These are phyloP conservation scores for Xenotilapia leptura DNA, from an alignment of 2,113 vertebrate genomes.

Conservation along the genomic window DNA sequence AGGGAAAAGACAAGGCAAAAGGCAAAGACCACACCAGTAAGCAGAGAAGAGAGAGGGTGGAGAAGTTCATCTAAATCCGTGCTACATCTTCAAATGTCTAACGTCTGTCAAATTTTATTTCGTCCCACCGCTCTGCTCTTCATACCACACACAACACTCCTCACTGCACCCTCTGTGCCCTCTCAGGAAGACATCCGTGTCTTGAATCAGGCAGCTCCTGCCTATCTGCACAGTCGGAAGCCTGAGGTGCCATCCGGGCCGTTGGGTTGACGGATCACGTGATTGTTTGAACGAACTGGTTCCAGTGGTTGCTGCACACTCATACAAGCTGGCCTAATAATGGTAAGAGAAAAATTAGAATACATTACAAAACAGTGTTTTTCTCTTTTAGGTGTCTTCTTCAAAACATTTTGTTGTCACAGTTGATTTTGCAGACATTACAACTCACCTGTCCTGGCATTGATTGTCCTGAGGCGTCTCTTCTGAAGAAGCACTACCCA, in stretches of 20 bases:
- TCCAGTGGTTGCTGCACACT: slow-evolving; percentile 69
- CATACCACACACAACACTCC: slow-evolving; percentile 23
- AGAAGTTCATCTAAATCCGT: slow-evolving; percentile 22
- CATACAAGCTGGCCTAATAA: slow-evolving; percentile 75
- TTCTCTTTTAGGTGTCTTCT: background rate
- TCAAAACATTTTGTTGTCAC: background rate
- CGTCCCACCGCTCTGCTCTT: slow-evolving; percentile 40
- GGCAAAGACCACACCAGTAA: slow-evolving; percentile 43
- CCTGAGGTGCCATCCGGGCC: slow-evolving; percentile 92
- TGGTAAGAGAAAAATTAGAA: background rate
- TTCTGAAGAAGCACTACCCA: slow-evolving; percentile 90
- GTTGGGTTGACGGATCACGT: slow-evolving; percentile 86
- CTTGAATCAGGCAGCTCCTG: slow-evolving; percentile 27
- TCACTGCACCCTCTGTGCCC: slow-evolving; percentile 3
- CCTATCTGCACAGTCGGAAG: slow-evolving; percentile 92
- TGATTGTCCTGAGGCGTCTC: slow-evolving; percentile 78
- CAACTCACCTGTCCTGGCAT: slow-evolving; percentile 58
- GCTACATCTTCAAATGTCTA: slow-evolving; percentile 11
- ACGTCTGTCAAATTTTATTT: background rate
- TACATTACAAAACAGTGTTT: background rate
- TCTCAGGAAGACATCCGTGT: background rate
- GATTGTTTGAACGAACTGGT: slow-evolving; percentile 77
- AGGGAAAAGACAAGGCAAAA: slow-evolving; percentile 36
- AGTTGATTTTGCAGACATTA: background rate
- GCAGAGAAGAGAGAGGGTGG: slow-evolving; percentile 47